Base-by-base conservation (phyloP, 2,113 vertebrate genomes). In the Oryzias javanicus region DNA sequence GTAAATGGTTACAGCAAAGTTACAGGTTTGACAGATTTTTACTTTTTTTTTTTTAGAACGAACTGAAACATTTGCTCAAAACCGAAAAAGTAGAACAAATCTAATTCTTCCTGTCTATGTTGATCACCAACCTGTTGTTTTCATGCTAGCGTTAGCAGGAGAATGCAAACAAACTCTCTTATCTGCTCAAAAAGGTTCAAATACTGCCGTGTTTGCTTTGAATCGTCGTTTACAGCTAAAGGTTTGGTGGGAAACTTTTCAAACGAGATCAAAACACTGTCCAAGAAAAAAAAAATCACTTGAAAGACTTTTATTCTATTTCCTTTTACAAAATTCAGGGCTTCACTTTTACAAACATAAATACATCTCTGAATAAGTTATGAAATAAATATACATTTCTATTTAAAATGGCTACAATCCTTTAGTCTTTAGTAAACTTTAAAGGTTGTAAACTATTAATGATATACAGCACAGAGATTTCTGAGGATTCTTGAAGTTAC, bases 301-400 rank as follows among this genome's bases (percentile, higher is more conserved):
- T 64, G 72, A 6, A 49, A 76, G 4, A 46, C 46, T 25, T 17
- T 57, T 50, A 82, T 80, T 83, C 80, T 79, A 78, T 83, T 82
- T 74, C 42, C 14, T 49, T 47, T 64, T 55, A 62, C 25, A 73
- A 55, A 60, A 49, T 29, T 17, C 42, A 72, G 10, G 41, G 25
- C 50, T 41, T 53, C 18, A 53, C 55, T 60, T n/a, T 55, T 44
- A 78, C 49, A 86, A 82, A 80, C 80, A 91, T 86, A 89, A 88
- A 84, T 79, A 81, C 59, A 72, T 60, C 20, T 66, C 19, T 49
- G 41, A 91, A 90, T 91, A 90, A 91, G 55, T 90, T 91, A 91
- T 49, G 76, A 63, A 88, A 90, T 90, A 87, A 89, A 88, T 84
- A 71, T 71, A 45, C 51, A 35, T 3, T 3, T 60, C 4, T 15